phyloP scores from a whole-genome alignment of 1,140 invertebrate genomes.

The Thaumetopoea pityocampa region DNA sequence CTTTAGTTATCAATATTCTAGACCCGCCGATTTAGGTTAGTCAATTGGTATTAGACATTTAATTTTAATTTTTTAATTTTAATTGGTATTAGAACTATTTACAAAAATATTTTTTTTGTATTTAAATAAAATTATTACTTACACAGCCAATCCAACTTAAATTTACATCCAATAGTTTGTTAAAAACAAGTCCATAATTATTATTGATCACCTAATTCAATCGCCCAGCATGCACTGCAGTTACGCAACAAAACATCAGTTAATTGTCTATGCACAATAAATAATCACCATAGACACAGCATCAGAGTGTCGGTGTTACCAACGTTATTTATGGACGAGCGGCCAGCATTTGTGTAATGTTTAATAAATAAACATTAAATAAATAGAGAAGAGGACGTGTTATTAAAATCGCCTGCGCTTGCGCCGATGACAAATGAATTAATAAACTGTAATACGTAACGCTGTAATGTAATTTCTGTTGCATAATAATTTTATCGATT shows the following conservation, averaged over 20 bases:
- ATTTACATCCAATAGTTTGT: not conserved
- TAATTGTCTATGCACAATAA: slow-evolving; percentile 19
- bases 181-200: slow-evolving; percentile 6
- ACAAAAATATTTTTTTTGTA: no score
- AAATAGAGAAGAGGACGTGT: slow-evolving; percentile 12
- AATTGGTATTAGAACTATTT: no score
- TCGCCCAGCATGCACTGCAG: slow-evolving; percentile 4
- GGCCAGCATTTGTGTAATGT: slow-evolving; percentile 16
- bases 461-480: not conserved
- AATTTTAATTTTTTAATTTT: no score
- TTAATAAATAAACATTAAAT: slow-evolving; percentile 17
- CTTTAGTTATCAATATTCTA: no score
- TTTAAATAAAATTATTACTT: no score
- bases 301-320: slow-evolving; percentile 15
- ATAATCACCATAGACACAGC: slow-evolving; percentile 20
- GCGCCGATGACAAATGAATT: slow-evolving; percentile 27
- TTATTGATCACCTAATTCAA: slow-evolving; percentile 5
- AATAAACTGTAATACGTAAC: slow-evolving; percentile 2
- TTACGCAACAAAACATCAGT: slow-evolving; percentile 11
- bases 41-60: no score
- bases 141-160: not conserved
- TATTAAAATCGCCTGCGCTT: slow-evolving; percentile 21
- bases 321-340: slow-evolving; percentile 16
- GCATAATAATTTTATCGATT: not conserved
- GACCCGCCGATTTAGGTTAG: no score